Base-by-base conservation (phyloP, 2,797 vertebrate genomes). In the Manis crassicaudata region DNA sequence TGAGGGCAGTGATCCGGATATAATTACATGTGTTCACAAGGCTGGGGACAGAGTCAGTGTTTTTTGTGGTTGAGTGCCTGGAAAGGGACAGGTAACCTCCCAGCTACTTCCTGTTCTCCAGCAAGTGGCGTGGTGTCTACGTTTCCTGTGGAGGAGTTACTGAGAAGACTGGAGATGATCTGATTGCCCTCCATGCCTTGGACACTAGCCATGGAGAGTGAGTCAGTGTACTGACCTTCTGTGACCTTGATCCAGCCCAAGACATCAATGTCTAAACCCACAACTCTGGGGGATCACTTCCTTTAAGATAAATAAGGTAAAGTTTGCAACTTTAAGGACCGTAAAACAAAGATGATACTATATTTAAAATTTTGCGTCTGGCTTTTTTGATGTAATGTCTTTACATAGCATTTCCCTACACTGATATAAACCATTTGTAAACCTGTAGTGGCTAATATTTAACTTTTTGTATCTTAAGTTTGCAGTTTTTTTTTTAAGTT, bases 301-400 rank as follows among this genome's bases (percentile, higher is more conserved):
- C 70, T 27, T 50, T 81, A 90, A 84, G 88, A 84, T 35, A 40
- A 82, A 11, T 46, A 46, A 46, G 46, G 12, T 46, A 46, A 60
- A n/a, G 6, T 70, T 73, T 90, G 50, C 37, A 81, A 17, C 82
- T 79, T 68, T 84, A 73, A 88, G 46, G 17, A 65, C 11, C 43
- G 25, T 90, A 35, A 90, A 70, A 67, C 4, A 9, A 72, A 83
- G 27, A n/a, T 73, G 18, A 40, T 60, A 46, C 60, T 73, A 17
- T 35, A 68, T 77, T 90, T 84, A 37, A 70, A 90, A 92, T 82
- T 88, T 70, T 72, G 62, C 35, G 52, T 68, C 63, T 95, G 65
- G 18, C 13, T 89, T 92, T 84, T 94, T 73, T 25, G 1, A 35
- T 79, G 12, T 68, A 76, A n/a, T 62, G 17, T 60, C 52, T 77